Conservation (phyloP, 2,888 invertebrate genomes). For the Amphipyra tragopoginis region DNA sequence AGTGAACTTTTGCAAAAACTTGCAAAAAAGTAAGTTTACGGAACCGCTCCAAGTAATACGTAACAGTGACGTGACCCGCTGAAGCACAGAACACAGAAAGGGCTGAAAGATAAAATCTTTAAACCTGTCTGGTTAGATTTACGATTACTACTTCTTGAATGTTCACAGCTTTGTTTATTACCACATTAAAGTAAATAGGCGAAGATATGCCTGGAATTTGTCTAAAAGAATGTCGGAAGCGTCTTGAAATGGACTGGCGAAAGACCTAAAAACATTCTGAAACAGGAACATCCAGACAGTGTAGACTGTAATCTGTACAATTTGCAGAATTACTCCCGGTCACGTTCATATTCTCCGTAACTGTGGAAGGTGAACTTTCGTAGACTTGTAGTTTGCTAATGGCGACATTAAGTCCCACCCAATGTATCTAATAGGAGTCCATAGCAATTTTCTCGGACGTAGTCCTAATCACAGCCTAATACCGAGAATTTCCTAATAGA, state of each 20-base stretch:
- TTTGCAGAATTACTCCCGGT: constrained; percentile 21
- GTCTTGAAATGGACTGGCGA: constrained; percentile 21
- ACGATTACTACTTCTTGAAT: constrained; percentile 48
- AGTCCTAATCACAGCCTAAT: constrained; percentile 40
- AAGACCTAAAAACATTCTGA: constrained; percentile 18
- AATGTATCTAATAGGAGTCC: constrained; percentile 23
- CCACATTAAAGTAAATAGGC: constrained; percentile 46
- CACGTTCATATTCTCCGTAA: constrained; percentile 30
- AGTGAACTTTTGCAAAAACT: not conserved
- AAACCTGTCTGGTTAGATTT: constrained; percentile 43
- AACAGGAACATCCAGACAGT: constrained; percentile 7
- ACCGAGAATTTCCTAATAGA: constrained; percentile 48
- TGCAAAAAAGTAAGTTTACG: constrained; percentile 1
- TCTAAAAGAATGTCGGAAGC: constrained; percentile 35
- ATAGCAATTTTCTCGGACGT: constrained; percentile 24
- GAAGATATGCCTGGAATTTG: constrained; percentile 37
- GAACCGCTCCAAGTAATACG: constrained; percentile 31
- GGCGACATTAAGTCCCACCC: constrained; percentile 33
- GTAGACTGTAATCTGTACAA: constrained; percentile 4
- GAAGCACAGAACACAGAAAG: constrained; percentile 38
- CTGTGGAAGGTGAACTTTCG: constrained; percentile 31
- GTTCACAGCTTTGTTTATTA: constrained; percentile 41
- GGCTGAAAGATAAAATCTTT: constrained; percentile 50
- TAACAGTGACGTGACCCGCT: constrained; percentile 32
- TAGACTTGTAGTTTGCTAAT: constrained; percentile 37